Conservation (phyloP, 2,113 vertebrate species). For the Semicossyphus pulcher region DNA sequence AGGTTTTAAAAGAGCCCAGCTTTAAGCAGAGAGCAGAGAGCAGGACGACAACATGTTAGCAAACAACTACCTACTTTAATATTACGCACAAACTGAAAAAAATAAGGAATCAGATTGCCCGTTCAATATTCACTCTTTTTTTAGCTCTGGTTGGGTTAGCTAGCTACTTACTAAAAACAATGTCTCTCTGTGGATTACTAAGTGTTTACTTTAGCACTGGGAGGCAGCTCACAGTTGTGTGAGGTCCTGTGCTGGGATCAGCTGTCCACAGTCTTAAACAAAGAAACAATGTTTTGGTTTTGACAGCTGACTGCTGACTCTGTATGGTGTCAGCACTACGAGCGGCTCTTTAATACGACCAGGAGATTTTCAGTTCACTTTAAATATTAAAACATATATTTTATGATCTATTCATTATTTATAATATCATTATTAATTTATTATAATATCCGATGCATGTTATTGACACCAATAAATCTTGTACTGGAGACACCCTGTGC, state of each 20-base stretch:
- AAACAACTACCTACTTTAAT: not conserved
- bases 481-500: not conserved
- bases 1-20: conserved; percentile 19
- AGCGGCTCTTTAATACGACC: not conserved
- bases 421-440: not conserved
- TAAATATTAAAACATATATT: not conserved
- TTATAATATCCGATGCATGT: not conserved
- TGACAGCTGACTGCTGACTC: conserved; percentile 35
- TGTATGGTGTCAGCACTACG: conserved; percentile 18
- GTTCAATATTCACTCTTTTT: not conserved
- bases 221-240: conserved; percentile 20
- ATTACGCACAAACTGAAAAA: not conserved
- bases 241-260: conserved; percentile 34
- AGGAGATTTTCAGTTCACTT: not conserved
- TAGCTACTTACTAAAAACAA: conserved; percentile 3
- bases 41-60: not conserved
- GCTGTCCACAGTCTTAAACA: conserved; percentile 15
- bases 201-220: conserved; percentile 33
- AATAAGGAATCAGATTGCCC: not conserved
- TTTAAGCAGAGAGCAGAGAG: not conserved
- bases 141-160: not conserved
- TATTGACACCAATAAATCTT: not conserved
- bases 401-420: too few relatives aligned
- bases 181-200: conserved; percentile 8
- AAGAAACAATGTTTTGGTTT: conserved; percentile 28